Base-by-base conservation (phyloP, 2,797 vertebrate genomes). In the Mionectes olivaceus region DNA sequence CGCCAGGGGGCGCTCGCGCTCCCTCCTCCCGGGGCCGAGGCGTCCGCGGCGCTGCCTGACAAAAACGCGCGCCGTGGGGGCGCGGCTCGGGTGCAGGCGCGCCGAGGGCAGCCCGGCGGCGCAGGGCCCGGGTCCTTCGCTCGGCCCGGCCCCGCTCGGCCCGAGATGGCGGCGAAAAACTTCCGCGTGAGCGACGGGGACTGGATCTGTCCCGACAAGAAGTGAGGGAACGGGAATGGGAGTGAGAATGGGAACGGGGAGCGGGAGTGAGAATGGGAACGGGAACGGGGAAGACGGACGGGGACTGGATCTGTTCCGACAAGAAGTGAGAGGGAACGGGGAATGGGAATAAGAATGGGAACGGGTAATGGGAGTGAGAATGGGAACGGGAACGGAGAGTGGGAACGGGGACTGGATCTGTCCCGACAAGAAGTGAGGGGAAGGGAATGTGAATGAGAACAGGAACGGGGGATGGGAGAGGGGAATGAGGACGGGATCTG, bases 121-220 rank as follows among this genome's bases (percentile, higher is more conserved):
- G 13, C 14, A 87, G 87, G 90, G 3, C 93, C 94, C 78, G 4
- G 69, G 57, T 43, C 71, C 67, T 59, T 35, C 33, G 56, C 35
- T 25, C 33, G 35, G 57, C 57, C 57, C 57, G 57, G 57, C 59
- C 27, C 37, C 35, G 59, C 59, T 39, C 59, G 37, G 86, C 49
- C 33, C 94, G 97, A 97, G 83, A 99, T 99, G 99, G 99, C 99
- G 96, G 99, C 98, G 15, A 99, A 99, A 98, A 99, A 99, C 98
- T 99, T 99, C 97, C 98, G 99, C 93, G 99, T 99, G 35, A 99
- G 99, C 97, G 99, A 99, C 93, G 99, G 99, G 19, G 99, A 99
- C 97, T 99, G 99, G 99, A 99, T 99, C 87, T 99, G 99, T 93
- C 99, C 99, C 3, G 99, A 99, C 97, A 99, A 99, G 97, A 99